Evolutionary conservation across 2,797 vertebrate genomes (phyloP).

Genomic region (Myotis planiceps): DNA sequence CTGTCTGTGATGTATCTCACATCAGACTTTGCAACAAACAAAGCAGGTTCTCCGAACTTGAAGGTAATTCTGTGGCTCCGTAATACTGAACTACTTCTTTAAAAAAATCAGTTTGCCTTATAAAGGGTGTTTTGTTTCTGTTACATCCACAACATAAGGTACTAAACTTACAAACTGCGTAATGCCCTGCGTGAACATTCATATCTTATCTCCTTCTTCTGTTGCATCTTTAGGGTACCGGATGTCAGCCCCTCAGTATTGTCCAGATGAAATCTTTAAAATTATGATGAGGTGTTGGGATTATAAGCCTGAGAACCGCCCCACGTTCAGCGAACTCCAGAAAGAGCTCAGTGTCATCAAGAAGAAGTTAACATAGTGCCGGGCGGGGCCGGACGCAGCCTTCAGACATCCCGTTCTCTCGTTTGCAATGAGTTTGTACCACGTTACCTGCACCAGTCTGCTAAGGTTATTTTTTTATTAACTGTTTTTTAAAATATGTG

Average conservation of each 20-base stretch:
- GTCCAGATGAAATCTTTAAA: slow-evolving; percentile 96
- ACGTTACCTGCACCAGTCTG: slow-evolving; percentile 81
- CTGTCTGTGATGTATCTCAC: not conserved
- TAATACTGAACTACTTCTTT: not conserved
- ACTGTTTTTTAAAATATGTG: slow-evolving; percentile 62
- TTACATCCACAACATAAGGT: not conserved
- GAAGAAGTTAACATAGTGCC: slow-evolving; percentile 90
- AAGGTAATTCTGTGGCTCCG: not conserved
- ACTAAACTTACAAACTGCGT: not conserved
- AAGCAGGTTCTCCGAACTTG: not conserved
- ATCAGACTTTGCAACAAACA: not conserved
- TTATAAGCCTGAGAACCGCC: slow-evolving; percentile 95
- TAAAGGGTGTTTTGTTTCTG: not conserved
- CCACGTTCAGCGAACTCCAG: slow-evolving; percentile 95
- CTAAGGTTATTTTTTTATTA: slow-evolving; percentile 81
- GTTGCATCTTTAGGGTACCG: slow-evolving; percentile 91
- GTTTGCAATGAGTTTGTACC: slow-evolving; percentile 80
- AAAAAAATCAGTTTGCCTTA: not conserved
- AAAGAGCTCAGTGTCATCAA: slow-evolving; percentile 93
- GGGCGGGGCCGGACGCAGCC: slow-evolving; percentile 9
- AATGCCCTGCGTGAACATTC: not conserved
- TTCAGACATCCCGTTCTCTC: slow-evolving; percentile 67
- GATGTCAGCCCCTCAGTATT: slow-evolving; percentile 96
- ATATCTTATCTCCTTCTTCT: not conserved
- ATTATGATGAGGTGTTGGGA: slow-evolving; percentile 98